These are phyloP conservation scores for Acomys russatus DNA, from an alignment of 2,797 vertebrate species.

Conservation along the genomic window DNA sequence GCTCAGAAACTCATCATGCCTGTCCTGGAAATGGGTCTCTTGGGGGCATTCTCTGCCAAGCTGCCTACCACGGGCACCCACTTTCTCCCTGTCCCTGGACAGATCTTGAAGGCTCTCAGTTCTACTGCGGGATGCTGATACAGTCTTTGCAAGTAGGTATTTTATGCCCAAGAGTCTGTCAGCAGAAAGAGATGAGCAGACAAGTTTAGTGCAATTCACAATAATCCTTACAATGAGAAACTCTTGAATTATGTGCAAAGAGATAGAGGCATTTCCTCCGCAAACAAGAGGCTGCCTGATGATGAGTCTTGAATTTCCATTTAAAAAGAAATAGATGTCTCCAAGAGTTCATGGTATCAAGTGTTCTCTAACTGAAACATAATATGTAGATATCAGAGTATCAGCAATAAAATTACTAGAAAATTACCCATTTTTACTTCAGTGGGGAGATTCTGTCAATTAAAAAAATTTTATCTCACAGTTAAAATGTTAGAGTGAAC, in stretches of 20 bases:
- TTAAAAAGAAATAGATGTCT: conserved; percentile 74
- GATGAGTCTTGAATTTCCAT: conserved; percentile 71
- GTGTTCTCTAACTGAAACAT: conserved; percentile 61
- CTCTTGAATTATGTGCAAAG: conserved; percentile 48
- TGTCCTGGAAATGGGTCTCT: background rate
- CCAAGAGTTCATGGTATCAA: conserved; percentile 56
- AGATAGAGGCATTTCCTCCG: conserved; percentile 17
- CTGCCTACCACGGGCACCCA: background rate
- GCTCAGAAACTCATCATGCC: background rate
- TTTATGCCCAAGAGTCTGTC: conserved; percentile 34
- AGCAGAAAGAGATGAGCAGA: conserved; percentile 58
- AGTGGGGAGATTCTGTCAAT: conserved; percentile 68
- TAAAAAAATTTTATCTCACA: conserved; percentile 76
- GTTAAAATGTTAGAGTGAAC: conserved; percentile 71
- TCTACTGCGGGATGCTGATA: background rate
- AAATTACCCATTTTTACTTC: conserved; percentile 73
- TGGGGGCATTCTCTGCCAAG: background rate
- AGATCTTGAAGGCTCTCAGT: background rate
- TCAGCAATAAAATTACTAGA: conserved; percentile 58
- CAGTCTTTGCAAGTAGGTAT: background rate
- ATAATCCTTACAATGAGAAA: conserved; percentile 55
- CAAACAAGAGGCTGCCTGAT: conserved; percentile 59
- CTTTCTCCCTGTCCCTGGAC: background rate
- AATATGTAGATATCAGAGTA: conserved; percentile 60
- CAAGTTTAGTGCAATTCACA: conserved; percentile 51